phyloP scores from a whole-genome alignment of 2,113 vertebrate genomes.

The Pomatorhinus ruficollis region DNA sequence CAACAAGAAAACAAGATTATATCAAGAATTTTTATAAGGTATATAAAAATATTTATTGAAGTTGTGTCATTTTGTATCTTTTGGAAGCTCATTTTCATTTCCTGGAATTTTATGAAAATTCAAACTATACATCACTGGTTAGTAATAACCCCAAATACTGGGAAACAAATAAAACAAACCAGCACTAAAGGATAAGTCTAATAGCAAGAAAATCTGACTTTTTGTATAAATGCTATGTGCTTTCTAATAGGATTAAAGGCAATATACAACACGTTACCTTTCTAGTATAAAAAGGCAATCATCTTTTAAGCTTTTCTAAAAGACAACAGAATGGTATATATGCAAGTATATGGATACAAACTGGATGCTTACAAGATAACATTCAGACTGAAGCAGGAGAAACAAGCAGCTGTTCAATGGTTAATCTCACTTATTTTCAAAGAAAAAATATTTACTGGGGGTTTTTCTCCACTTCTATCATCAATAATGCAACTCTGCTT shows the following conservation, averaged over 20 bases:
- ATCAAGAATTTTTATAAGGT: constrained; percentile 14
- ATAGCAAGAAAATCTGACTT: constrained; percentile 17
- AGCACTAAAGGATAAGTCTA: background rate
- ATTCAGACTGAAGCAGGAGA: background rate
- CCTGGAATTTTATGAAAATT: constrained; percentile 23
- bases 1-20: constrained; percentile 14
- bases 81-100: constrained; percentile 58
- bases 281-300: background rate
- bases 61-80: background rate
- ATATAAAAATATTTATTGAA: background rate
- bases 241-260: constrained; percentile 24
- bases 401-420: background rate
- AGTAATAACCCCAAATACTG: constrained; percentile 24
- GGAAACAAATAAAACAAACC: constrained; percentile 44
- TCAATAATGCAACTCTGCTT: constrained; percentile 61
- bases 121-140: background rate
- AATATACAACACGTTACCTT: background rate
- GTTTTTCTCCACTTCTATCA: constrained; percentile 40
- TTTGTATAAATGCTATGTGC: background rate
- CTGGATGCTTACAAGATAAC: background rate
- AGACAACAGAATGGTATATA: constrained; percentile 18
- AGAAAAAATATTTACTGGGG: constrained; percentile 33
- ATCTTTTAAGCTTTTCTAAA: constrained; percentile 11
- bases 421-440: constrained; percentile 50
- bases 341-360: constrained; percentile 8